phyloP scores from a whole-genome alignment of 2,888 invertebrate species.

The Lobophora halterata region DNA sequence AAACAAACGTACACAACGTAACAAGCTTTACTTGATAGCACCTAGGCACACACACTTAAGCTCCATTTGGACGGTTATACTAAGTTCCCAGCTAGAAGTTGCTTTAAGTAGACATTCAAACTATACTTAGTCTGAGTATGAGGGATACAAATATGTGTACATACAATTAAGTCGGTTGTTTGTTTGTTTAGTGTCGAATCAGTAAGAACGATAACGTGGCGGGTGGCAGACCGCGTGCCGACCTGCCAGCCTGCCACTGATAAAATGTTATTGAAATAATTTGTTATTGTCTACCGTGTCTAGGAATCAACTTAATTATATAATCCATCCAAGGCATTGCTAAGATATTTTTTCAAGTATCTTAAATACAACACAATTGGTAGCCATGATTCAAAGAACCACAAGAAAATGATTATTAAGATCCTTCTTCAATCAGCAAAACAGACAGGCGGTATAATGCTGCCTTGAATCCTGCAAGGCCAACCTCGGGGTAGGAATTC shows the following conservation, averaged over 20 bases:
- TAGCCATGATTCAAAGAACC: too few relatives aligned
- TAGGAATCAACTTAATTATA: too few relatives aligned
- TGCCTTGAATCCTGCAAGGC: too few relatives aligned
- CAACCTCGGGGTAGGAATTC: too few relatives aligned
- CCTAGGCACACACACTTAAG: conserved; percentile 8
- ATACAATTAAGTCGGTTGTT: background rate
- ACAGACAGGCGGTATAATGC: too few relatives aligned
- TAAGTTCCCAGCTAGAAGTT: conserved; percentile 13
- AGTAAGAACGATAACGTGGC: conserved; percentile 12
- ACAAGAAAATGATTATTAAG: too few relatives aligned
- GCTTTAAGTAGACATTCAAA: conserved; percentile 15
- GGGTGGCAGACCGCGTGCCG: conserved; percentile 24
- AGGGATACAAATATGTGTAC: background rate
- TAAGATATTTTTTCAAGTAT: too few relatives aligned
- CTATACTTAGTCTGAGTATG: conserved; percentile 10
- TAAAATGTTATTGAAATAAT: conserved; percentile 7
- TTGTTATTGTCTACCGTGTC: too few relatives aligned
- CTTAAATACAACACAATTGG: too few relatives aligned
- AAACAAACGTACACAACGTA: too few relatives aligned
- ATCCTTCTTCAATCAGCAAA: too few relatives aligned
- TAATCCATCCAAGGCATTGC: too few relatives aligned
- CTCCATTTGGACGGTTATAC: conserved; percentile 16
- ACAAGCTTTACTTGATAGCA: conserved; percentile 11
- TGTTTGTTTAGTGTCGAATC: background rate
- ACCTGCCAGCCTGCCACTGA: conserved; percentile 19